A percentile compares a stretch with the other conserved stretches of the same genome.
phyloP scores from a whole-genome alignment of 2,113 vertebrate species.

The Notechis scutatus region DNA sequence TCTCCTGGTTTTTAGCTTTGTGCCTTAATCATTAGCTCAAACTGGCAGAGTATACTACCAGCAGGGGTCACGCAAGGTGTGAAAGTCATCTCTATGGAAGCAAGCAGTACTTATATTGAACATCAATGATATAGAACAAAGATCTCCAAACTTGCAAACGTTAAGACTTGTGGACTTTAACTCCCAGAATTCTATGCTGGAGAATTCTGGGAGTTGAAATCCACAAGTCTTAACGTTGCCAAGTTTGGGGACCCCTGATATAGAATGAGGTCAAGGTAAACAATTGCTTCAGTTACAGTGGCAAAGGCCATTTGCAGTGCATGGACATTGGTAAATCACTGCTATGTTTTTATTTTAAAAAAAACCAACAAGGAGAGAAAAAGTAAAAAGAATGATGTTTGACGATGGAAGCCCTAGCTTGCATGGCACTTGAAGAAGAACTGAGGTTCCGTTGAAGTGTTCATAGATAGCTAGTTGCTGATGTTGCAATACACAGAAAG shows the following conservation, averaged over 20 bases:
- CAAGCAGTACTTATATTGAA: background rate
- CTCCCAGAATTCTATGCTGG: no score
- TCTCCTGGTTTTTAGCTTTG: background rate
- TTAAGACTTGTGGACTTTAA: no score
- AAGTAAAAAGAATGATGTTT: background rate
- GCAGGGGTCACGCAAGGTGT: background rate
- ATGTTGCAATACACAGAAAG: background rate
- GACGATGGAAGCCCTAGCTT: background rate
- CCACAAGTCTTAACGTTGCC: no score
- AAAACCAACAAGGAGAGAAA: background rate
- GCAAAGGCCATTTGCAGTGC: background rate
- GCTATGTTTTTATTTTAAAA: background rate
- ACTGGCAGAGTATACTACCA: background rate
- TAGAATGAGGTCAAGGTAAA: background rate
- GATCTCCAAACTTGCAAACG: no score
- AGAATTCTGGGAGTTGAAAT: no score
- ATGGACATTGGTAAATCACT: background rate
- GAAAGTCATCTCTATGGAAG: background rate
- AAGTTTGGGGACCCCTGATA: background rate
- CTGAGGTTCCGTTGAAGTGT: background rate
- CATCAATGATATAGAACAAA: background rate
- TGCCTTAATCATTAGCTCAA: background rate
- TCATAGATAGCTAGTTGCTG: background rate
- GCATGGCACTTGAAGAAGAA: background rate
- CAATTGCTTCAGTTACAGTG: background rate